Evolutionary conservation across 2,888 invertebrate genomes (phyloP).

Genomic region (Drosophila rubida): DNA sequence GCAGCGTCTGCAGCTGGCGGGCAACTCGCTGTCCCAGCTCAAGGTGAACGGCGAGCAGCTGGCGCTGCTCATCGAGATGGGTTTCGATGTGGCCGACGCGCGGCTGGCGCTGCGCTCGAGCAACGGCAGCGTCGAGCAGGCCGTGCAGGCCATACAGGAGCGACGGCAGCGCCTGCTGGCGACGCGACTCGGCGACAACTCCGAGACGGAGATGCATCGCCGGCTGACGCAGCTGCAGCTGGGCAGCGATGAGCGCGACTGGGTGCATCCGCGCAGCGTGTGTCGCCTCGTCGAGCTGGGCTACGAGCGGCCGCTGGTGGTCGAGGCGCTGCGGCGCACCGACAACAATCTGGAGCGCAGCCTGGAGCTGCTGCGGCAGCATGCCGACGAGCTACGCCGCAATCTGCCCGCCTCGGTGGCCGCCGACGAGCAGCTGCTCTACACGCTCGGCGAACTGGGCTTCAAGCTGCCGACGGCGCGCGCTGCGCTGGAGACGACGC

Average conservation of each 20-base stretch:
- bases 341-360: conserved; percentile 39
- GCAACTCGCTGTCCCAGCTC: conserved; percentile 87
- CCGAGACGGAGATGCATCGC: conserved; percentile 82
- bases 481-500: conserved; percentile 86
- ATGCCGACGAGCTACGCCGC: conserved; percentile 67
- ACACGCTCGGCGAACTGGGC: conserved; percentile 86
- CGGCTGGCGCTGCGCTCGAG: conserved; percentile 88
- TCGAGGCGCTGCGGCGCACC: conserved; percentile 86
- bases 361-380: conserved; percentile 78
- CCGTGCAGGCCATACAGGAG: conserved; percentile 89
- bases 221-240: conserved; percentile 23
- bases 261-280: conserved; percentile 84
- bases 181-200: conserved; percentile 86
- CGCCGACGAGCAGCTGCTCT: conserved; percentile 51
- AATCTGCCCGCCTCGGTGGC: conserved; percentile 54
- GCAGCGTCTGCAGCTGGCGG: conserved; percentile 87
- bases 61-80: conserved; percentile 87
- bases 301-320: conserved; percentile 87
- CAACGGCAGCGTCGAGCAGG: conserved; percentile 87
- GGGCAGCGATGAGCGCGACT: conserved; percentile 52
- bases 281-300: conserved; percentile 89
- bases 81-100: conserved; percentile 89
- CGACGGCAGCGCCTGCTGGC: conserved; percentile 85
- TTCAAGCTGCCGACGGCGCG: conserved; percentile 86
- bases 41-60: conserved; percentile 87